These are phyloP conservation scores for Pteruthius melanotis DNA, from an alignment of 2,113 vertebrate species.

Conservation along the genomic window DNA sequence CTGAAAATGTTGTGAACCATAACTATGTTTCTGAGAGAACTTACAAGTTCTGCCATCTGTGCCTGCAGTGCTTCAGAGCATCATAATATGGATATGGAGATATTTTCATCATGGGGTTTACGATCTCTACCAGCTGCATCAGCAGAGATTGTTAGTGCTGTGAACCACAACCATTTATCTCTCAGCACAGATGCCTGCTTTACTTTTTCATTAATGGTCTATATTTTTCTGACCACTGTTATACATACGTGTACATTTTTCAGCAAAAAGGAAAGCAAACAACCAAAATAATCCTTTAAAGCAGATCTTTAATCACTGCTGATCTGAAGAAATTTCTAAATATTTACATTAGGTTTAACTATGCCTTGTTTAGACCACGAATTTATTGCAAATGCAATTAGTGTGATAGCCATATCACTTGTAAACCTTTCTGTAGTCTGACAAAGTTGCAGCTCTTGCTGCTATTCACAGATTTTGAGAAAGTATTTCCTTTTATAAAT, in stretches of 20 bases:
- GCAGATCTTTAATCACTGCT: neutral
- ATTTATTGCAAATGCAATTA: neutral
- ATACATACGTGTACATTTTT: neutral
- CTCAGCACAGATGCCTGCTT: constrained; percentile 36
- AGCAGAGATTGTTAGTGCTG: constrained; percentile 61
- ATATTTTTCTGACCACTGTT: constrained; percentile 22
- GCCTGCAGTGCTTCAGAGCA: constrained; percentile 60
- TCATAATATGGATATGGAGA: constrained; percentile 51
- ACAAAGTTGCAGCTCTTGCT: neutral
- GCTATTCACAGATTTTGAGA: neutral
- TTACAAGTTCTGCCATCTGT: constrained; percentile 67
- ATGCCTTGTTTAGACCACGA: neutral
- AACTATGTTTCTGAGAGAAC: constrained; percentile 65
- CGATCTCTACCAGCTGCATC: constrained; percentile 63
- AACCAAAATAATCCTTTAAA: neutral
- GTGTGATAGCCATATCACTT: neutral
- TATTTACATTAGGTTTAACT: constrained; percentile 13
- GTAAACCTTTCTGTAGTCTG: neutral
- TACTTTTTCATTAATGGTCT: constrained; percentile 31
- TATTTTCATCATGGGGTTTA: constrained; percentile 64
- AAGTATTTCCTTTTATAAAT: neutral
- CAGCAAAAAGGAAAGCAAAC: neutral
- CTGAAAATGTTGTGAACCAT: constrained; percentile 64
- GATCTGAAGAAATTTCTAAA: neutral
- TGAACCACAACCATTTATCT: constrained; percentile 66